Evolutionary conservation across 2,888 invertebrate genomes (phyloP).

Genomic region (Gryllus longicercus): DNA sequence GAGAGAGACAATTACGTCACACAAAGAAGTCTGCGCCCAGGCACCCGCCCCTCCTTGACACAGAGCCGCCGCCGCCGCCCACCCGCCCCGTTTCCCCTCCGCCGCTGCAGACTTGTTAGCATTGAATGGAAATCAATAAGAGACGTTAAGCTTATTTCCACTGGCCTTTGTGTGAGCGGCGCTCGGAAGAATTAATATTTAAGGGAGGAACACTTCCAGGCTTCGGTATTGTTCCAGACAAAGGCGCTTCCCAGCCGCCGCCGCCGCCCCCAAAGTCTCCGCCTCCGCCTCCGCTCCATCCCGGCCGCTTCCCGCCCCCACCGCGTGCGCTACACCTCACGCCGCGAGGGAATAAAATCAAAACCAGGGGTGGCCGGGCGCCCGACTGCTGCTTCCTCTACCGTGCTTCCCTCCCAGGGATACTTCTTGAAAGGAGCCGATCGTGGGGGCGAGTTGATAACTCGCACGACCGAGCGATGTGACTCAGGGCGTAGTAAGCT

Average conservation of each 20-base stretch:
- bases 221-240: slow-evolving; percentile 2
- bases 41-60: background rate
- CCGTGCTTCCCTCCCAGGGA: too few relatives aligned
- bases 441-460: too few relatives aligned
- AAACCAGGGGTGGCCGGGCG: background rate
- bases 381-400: too few relatives aligned
- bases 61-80: background rate
- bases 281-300: background rate
- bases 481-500: too few relatives aligned
- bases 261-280: background rate
- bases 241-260: background rate
- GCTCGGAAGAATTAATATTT: background rate
- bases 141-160: background rate
- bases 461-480: too few relatives aligned
- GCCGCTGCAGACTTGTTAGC: background rate
- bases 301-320: background rate
- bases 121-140: slow-evolving; percentile 10
- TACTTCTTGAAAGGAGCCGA: too few relatives aligned
- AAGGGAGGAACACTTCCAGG: slow-evolving; percentile 17
- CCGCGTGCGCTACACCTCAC: background rate
- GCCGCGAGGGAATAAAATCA: background rate
- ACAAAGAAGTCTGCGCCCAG: background rate
- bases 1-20: slow-evolving; percentile 17
- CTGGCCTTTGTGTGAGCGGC: background rate
- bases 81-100: background rate